These are phyloP conservation scores for Tetramorium bicarinatum DNA, from an alignment of 2,888 invertebrate species.

Conservation along the genomic window DNA sequence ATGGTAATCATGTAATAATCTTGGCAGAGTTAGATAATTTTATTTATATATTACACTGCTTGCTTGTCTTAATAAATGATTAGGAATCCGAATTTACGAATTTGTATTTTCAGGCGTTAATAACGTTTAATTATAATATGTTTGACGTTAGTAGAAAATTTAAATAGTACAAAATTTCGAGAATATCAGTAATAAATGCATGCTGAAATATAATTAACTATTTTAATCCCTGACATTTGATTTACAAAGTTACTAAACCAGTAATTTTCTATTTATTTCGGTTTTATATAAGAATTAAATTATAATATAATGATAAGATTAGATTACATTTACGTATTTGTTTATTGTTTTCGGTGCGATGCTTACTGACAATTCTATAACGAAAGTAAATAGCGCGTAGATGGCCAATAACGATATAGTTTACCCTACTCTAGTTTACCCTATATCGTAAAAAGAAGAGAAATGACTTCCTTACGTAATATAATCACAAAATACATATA, in stretches of 20 bases:
- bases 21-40: neutral
- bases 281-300: conserved; percentile 13
- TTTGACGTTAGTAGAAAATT: conserved; percentile 10
- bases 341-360: conserved; percentile 2
- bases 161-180: neutral
- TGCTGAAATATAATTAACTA: conserved; percentile 9
- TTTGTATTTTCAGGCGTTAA: neutral
- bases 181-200: neutral
- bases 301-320: conserved; percentile 21
- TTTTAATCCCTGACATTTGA: neutral
- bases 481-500: conserved; percentile 68
- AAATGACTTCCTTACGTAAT: conserved; percentile 65
- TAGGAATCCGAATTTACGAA: neutral
- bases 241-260: neutral
- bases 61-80: neutral
- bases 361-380: neutral
- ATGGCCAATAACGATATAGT: conserved; percentile 50
- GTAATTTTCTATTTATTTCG: conserved; percentile 3
- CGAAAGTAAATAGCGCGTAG: conserved; percentile 9
- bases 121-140: neutral
- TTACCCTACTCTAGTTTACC: conserved; percentile 39
- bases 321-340: conserved; percentile 18
- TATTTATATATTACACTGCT: conserved; percentile 15
- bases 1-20: conserved; percentile 19
- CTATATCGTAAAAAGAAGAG: conserved; percentile 41